These are phyloP conservation scores for Ceratina calcarata DNA, from an alignment of 1,140 invertebrate genomes.

Conservation along the genomic window DNA sequence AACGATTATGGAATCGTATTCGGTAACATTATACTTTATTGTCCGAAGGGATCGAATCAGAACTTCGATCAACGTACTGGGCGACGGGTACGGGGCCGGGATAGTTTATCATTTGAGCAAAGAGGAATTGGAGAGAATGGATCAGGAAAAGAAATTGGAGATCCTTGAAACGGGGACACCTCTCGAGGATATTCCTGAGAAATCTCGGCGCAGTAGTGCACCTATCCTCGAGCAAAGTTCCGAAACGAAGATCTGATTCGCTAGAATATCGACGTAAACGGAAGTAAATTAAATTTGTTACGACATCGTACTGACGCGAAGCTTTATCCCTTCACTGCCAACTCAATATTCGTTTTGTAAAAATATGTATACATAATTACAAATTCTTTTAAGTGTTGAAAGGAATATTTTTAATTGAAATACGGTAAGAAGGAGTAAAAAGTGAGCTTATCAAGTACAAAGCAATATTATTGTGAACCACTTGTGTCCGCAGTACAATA, in stretches of 20 bases:
- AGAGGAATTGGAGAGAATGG: conserved; percentile 83
- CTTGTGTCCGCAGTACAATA: background rate
- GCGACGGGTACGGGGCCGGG: conserved; percentile 90
- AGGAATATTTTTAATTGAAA: background rate
- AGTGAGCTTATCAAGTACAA: conserved; percentile 62
- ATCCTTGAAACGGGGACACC: conserved; percentile 64
- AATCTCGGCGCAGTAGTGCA: conserved; percentile 4
- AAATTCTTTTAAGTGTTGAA: background rate
- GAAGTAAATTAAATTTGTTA: conserved; percentile 7
- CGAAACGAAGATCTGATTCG: conserved; percentile 64
- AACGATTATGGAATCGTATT: no score
- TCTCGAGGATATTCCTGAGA: conserved; percentile 28
- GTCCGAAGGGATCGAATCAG: conserved; percentile 83
- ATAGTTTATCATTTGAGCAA: conserved; percentile 89
- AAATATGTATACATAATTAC: background rate
- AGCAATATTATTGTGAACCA: conserved; percentile 23
- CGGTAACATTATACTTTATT: background rate
- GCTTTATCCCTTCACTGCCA: conserved; percentile 39
- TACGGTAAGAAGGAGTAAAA: background rate
- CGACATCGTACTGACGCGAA: background rate
- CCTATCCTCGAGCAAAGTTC: conserved; percentile 38
- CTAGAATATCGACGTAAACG: background rate
- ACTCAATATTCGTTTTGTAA: no score
- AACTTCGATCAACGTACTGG: conserved; percentile 90
- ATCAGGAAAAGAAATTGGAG: conserved; percentile 72